Evolutionary conservation across 1,140 invertebrate genomes (phyloP), one percentile per base, ranked within the genome.

Genomic region (Drosophila nigrodunni): DNA sequence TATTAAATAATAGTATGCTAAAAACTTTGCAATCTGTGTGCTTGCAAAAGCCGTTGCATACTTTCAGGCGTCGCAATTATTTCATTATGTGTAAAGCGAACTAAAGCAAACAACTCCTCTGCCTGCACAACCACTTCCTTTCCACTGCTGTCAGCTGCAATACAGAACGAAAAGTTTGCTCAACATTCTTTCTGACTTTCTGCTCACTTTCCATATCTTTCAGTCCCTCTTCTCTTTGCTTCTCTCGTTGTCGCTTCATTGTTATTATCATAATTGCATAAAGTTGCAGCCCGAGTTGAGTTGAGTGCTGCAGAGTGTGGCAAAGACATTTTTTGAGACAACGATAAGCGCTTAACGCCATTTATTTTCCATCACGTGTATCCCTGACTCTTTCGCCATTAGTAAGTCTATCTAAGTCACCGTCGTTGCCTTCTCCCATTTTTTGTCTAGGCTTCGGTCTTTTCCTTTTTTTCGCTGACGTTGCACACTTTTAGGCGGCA

Each of bases 181-280:
- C 50, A 78, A 64, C 66, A 70, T 78, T 80, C 73, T 47, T 54
- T 37, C 41, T 41, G 46, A 50, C 47, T 52, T 39, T 39, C 11
- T 15, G 4, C 21, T 25, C 41, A 11, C 62, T 60, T 64, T 78
- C 59, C 65, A 58, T 57, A 60, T 37, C 37, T 76, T 59, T 41
- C 6, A 65, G 25, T 69, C 34, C 34, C 61, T 37, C 50, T 73
- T 64, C 47, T 46, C 9, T 43, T 2, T 10, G n/a, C 34, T 4
- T 30, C 13, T 46, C 66, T 65, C 70, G 65, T 68, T 72, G 54
- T 59, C 44, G 67, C 74, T 80, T 78, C 86, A 83, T 87, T 87
- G 83, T 89, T 88, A 88, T 88, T 88, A 88, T 80, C 80, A 89
- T 88, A 88, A 88, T 88, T 87, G 83, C 80, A 89, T 73, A 79